Evolutionary conservation across 2,888 invertebrate species (phyloP).

Genomic region (Acanthosepion esculentum): DNA sequence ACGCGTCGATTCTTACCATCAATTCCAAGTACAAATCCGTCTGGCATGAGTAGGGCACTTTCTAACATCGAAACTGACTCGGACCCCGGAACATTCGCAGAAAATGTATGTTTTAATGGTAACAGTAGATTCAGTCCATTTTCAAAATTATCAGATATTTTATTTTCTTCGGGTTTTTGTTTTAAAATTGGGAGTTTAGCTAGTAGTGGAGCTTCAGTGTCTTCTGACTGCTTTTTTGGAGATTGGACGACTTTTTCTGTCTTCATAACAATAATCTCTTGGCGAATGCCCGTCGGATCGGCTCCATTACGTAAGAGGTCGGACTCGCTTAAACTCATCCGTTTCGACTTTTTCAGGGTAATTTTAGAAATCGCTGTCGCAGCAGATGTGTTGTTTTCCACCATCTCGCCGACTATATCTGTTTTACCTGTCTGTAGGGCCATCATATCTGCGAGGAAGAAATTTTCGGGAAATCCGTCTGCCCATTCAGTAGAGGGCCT

Average conservation of each 20-base stretch:
- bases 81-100: neutral
- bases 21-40: neutral
- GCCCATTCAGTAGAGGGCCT: constrained; percentile 35
- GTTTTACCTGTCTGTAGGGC: neutral
- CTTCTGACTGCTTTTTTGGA: neutral
- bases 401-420: neutral
- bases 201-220: neutral
- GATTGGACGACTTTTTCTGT: neutral
- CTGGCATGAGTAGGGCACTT: neutral
- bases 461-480: constrained; percentile 43
- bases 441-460: constrained; percentile 37
- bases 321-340: neutral
- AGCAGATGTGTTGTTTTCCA: neutral
- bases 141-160: neutral
- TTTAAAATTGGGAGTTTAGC: neutral
- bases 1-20: neutral
- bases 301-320: neutral
- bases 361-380: neutral
- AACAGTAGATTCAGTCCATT: neutral
- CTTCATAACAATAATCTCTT: neutral
- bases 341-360: neutral
- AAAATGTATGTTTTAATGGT: constrained; percentile 37
- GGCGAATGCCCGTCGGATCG: neutral
- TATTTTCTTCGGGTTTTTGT: neutral
- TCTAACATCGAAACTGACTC: neutral